Evolutionary conservation across 2,113 vertebrate species (phyloP), one percentile per base, ranked within the genome.

Genomic region (Ursus arctos): DNA sequence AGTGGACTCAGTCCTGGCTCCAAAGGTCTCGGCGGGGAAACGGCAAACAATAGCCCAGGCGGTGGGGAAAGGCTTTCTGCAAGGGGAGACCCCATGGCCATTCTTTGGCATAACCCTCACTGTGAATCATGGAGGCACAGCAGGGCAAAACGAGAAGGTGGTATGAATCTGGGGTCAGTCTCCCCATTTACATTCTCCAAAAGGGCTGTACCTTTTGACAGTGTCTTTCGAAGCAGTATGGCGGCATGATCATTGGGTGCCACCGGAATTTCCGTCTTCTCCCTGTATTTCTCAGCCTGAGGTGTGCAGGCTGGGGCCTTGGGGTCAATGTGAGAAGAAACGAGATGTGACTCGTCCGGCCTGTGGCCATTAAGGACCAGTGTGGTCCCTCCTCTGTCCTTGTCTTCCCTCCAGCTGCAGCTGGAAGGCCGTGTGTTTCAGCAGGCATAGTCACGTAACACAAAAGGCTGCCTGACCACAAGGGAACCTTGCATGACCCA

Each of bases 291-390:
- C 61, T 36, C 40, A 67, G 31, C 18, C 40, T 74, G 13, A 13
- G 0, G 0, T 33, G n/a, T 31, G 22, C 51, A 40, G 16, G 4
- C 16, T 72, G 11, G 49, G 24, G 13, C 21, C 14, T 11, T 36
- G 2, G 12, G 3, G 28, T 12, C 21, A 63, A 15, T 2, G n/a
- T 3, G 2, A 55, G 15, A 14, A 61, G 36, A 76, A 69, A n/a
- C 0, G 4, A 1, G 7, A 10, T 36, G 1, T 18, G 5, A 53
- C 31, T 18, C 15, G 63, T 80, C 86, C 53, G 43, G 13, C 57
- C 28, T 4, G 2, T 8, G 57, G 31, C 10, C 69, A 28, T 55
- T 65, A n/a, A 69, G 8, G n/a, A 51, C 2, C 36, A 43, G 3
- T 7, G 10, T 33, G 13, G 31, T 36, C 36, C 55, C 24, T 40